Conservation (phyloP, 2,113 vertebrate species). For the Peromyscus maniculatus region DNA sequence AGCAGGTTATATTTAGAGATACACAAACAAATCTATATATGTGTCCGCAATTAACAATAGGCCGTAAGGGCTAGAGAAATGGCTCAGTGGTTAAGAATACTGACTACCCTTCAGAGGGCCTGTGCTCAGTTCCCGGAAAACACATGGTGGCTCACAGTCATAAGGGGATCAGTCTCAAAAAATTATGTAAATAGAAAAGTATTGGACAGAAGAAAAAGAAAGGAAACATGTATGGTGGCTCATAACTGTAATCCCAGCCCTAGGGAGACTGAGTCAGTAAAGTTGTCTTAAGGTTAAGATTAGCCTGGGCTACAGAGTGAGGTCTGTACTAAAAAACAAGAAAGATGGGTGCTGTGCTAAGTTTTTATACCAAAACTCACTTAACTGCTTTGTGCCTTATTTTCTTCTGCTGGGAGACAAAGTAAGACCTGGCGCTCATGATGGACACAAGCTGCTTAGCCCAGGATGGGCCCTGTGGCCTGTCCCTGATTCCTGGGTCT, state of each 20-base stretch:
- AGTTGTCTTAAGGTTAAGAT: not conserved
- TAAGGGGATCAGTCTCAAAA: not conserved
- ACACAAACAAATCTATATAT: not conserved
- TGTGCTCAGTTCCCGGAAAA: no score
- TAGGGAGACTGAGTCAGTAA: not conserved
- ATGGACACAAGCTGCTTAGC: not conserved
- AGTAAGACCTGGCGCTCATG: no score
- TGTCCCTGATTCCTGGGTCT: not conserved
- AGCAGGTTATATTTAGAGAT: not conserved
- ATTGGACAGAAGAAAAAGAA: not conserved
- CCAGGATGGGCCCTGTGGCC: not conserved
- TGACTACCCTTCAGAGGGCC: not conserved
- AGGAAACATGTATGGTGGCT: not conserved
- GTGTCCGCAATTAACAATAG: not conserved
- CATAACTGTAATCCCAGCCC: not conserved
- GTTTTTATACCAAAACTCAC: not conserved
- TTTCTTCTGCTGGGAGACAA: not conserved
- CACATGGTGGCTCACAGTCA: not conserved
- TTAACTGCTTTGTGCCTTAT: not conserved
- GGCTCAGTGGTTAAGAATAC: not conserved
- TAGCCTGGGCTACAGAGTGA: not conserved
- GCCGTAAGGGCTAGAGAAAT: not conserved
- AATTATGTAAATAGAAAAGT: not conserved
- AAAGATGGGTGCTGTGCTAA: not conserved
- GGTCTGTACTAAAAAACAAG: not conserved